Base-by-base conservation (phyloP, 2,797 vertebrate species). In the Chiloscyllium punctatum region DNA sequence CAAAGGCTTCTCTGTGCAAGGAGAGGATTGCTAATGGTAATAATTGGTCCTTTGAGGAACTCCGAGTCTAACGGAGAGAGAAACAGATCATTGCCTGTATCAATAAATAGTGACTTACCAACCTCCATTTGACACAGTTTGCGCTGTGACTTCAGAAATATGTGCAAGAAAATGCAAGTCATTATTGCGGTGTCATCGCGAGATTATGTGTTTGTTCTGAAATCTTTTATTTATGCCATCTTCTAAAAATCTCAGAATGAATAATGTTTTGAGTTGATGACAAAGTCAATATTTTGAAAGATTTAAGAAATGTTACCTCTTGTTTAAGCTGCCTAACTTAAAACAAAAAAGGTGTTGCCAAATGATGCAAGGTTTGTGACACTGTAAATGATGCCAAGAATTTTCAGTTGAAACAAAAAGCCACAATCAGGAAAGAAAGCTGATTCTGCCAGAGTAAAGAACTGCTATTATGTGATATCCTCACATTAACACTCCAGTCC, bases 341-440 rank as follows among this genome's bases (percentile, higher is more conserved):
- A 42, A 11, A 69, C 7, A 37, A 42, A 42, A 92, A 69, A 23
- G 7, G 51, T 7, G 30, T 15, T 74, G 94, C 33, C 69, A 53
- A 74, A 71, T 69, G 94, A 74, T 51, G 18, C 42, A 74, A 53
- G 42, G 25, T 71, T 72, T 94, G 69, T 53, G 21, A 25, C 2
- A 48, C 42, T 30, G 33, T 5, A 33, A 27, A 53, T 16, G 13
- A 74, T 94, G 69, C 11, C 69, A 72, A 94, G 69, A 33, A 74
- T 8, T 48, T 74, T 74, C 94, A 69, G 53, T 4, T 27, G 11
- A 23, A 23, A 66, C 72, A 71, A 71, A 91, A 37, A 66, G n/a
- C 11, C 53, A n/a, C n/a, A 69, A 37, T 94, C 68, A 94, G 92
- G 37, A 69, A 27, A 37, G 37, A 94, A 94, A 94, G 92, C 68